Conservation (phyloP, 2,888 invertebrate genomes). For the Chrysolina americana region DNA sequence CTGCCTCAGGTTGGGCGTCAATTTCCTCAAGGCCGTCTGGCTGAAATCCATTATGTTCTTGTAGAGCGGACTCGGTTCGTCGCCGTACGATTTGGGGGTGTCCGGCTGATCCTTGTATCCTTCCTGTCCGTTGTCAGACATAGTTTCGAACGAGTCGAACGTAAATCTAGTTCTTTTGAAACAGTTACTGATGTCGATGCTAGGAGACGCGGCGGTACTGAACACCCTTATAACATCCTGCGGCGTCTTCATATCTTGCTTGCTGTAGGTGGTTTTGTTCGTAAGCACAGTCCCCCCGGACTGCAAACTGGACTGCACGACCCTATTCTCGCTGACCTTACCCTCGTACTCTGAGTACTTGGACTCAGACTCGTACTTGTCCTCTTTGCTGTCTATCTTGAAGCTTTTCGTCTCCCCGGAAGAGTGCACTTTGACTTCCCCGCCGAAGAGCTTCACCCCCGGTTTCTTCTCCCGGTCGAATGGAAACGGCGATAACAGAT, state of each 20-base stretch:
- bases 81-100: slow-evolving; percentile 32
- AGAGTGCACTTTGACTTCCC: slow-evolving; percentile 83
- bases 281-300: slow-evolving; percentile 83
- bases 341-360: slow-evolving; percentile 60
- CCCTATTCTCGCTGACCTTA: slow-evolving; percentile 72
- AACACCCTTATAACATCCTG: slow-evolving; percentile 65
- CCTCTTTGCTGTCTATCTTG: slow-evolving; percentile 64
- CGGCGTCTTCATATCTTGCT: slow-evolving; percentile 56
- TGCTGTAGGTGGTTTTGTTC: slow-evolving; percentile 63
- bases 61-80: slow-evolving; percentile 47
- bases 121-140: slow-evolving; percentile 21
- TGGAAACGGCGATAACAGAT: slow-evolving; percentile 61
- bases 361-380: slow-evolving; percentile 53
- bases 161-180: slow-evolving; percentile 53
- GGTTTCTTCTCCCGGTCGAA: slow-evolving; percentile 63
- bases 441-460: slow-evolving; percentile 80
- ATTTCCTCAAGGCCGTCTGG: slow-evolving; percentile 67
- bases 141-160: slow-evolving; percentile 41
- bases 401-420: slow-evolving; percentile 78
- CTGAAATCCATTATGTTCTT: slow-evolving; percentile 68
- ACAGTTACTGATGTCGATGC: slow-evolving; percentile 59
- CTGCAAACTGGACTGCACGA: slow-evolving; percentile 85
- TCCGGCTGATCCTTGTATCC: slow-evolving; percentile 26
- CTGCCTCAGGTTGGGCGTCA: slow-evolving; percentile 68
- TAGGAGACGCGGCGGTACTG: slow-evolving; percentile 61